Evolutionary conservation across 1,140 invertebrate species (phyloP), one percentile per base, ranked within the genome.

Genomic region (Myzus persicae): DNA sequence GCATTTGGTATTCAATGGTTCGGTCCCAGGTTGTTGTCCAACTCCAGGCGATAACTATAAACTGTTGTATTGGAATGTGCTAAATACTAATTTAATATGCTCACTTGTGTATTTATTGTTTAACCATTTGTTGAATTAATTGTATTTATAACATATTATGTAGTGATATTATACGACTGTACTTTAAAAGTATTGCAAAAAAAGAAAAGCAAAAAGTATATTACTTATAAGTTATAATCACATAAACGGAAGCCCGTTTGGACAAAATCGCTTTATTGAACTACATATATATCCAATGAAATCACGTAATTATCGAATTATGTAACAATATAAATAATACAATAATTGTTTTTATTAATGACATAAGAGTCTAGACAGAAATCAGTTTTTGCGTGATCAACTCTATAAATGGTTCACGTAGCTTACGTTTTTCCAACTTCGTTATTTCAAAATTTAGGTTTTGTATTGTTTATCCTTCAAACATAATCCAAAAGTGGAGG

Each of bases 1-100:
- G 96, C 96, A 38, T 94, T 96, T 8, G 95, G 95, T 1, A 96
- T 96, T 85, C 95, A 95, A 26, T 87, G 96, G 14, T 94, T 95
- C 7, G 96, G 95, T 3, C 95, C 96, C 24, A 94, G 94, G 93
- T 94, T 96, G 42, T 95, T 96, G 7, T 92, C 90, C 1, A 94
- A 93, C 18, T 31, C 38, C 26, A 1, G 31, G 20, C 1, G 22
- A 36, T 87, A 89, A 36, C 76, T 20, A 24, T n/a, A 67, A n/a
- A 67, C 59, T n/a, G 0, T 36, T n/a, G 31, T 76, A 31, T 76
- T 76, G 14, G 5, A n/a, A 76, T n/a, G 59, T n/a, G 9, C 14
- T 14, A n/a, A 36, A 76, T 76, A 76, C 6, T 36, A 3, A n/a
- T n/a, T 48, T 0, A 48, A n/a, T 5, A n/a, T n/a, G n/a, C 14